Percentiles rank a stretch among this genome's conserved stretches.
phyloP scores from a whole-genome alignment of 1,140 invertebrate genomes.

The Hestina assimilis region DNA sequence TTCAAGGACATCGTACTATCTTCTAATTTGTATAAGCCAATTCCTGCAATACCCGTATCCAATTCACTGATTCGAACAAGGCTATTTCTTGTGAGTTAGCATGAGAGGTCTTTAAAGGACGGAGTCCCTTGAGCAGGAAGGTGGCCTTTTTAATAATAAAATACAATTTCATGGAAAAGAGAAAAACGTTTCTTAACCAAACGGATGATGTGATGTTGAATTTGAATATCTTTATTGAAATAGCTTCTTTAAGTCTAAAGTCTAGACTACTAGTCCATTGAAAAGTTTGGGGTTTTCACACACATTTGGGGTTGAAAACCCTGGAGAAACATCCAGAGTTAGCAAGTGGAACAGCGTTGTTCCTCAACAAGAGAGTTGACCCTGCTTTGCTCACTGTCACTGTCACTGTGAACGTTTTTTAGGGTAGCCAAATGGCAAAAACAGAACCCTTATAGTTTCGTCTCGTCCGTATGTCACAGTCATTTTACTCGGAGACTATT shows the following conservation, averaged over 20 bases:
- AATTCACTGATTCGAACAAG: conserved; percentile 18
- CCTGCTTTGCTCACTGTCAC: conserved; percentile 21
- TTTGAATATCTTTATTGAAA: too few relatives aligned
- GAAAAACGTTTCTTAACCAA: not conserved
- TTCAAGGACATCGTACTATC: not conserved
- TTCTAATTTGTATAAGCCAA: conserved; percentile 2
- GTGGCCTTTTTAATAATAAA: conserved; percentile 16
- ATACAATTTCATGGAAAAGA: conserved; percentile 1
- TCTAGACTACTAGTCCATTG: too few relatives aligned
- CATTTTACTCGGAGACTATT: too few relatives aligned
- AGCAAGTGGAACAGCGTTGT: conserved; percentile 14
- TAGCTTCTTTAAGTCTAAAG: too few relatives aligned
- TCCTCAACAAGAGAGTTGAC: conserved; percentile 23
- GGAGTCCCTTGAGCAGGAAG: conserved; percentile 14
- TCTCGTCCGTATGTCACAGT: too few relatives aligned
- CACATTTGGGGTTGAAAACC: too few relatives aligned
- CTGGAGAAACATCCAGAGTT: conserved; percentile 23
- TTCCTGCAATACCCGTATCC: not conserved
- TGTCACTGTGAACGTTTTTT: conserved; percentile 28
- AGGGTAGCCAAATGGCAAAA: too few relatives aligned
- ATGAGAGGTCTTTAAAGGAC: conserved; percentile 14
- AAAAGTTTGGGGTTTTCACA: too few relatives aligned
- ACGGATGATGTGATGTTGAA: too few relatives aligned
- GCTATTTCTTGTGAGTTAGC: conserved; percentile 25
- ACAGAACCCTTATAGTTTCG: too few relatives aligned